Evolutionary conservation across 1,140 invertebrate genomes (phyloP), one percentile per base, ranked within the genome.

Genomic region (Plectrocnemia conspersa): DNA sequence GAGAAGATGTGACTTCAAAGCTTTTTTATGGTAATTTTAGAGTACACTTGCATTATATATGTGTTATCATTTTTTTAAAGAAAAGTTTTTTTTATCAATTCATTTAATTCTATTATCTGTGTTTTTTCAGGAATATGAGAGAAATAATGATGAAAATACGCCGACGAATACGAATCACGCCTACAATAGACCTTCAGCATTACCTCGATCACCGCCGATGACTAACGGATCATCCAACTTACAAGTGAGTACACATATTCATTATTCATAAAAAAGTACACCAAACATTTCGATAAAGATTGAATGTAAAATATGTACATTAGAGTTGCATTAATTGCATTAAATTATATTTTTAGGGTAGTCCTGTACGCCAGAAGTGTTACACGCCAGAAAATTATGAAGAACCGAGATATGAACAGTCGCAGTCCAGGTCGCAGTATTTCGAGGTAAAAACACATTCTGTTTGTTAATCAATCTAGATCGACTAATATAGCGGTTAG

Each of bases 301-400:
- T 5, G 18, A 29, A 16, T 46, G 9, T 29, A 1, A 16, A 2
- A 41, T 46, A 13, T 35, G 33, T 21, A 45, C n/a, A n/a, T n/a
- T n/a, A n/a, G n/a, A n/a, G n/a, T 29, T 29, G 6, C n/a, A 29
- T n/a, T 6, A 29, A 29, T 29, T 29, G n/a, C n/a, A n/a, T n/a
- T n/a, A n/a, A n/a, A n/a, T n/a, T n/a, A n/a, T n/a, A n/a, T n/a
- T 58, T 58, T 58, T 32, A 61, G 59, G 52, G 52, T 7, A 61
- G 59, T 44, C 59, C 59, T 7, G 47, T 24, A 1, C 52, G 59
- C 11, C 54, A 61, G 22, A 57, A 52, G 35, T 57, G 47, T 32
- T 61, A 61, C 32, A 54, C 59, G 3, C 59, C 59, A 1, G 54
- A 56, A n/a, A 52, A 46, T 13, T 40, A 45, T 4, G 59, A 61